phyloP scores from a whole-genome alignment of 2,797 vertebrate species.

The Ctenopoma multispine region DNA sequence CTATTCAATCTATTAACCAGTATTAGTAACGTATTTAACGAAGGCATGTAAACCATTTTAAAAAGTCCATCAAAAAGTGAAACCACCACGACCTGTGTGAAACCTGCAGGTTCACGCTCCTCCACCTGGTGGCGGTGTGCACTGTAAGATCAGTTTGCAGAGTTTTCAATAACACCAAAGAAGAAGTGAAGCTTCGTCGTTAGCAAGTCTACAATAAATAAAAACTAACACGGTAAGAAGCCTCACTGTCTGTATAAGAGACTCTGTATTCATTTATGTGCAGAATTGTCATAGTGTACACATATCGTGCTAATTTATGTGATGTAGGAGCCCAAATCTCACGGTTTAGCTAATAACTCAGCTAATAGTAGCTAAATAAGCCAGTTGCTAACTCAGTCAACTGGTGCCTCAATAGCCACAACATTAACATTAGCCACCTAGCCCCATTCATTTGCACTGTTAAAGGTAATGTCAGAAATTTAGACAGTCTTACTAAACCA shows the following conservation, averaged over 20 bases:
- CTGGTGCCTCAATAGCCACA: fast-evolving
- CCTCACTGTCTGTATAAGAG: fast-evolving
- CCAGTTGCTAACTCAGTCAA: not conserved
- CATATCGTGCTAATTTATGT: no score
- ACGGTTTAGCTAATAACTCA: not conserved
- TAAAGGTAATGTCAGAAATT: not conserved
- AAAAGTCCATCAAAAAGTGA: not conserved
- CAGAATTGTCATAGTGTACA: not conserved
- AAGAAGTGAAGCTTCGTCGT: slow-evolving; percentile 5
- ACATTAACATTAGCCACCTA: no score
- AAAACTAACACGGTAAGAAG: slow-evolving; percentile 22
- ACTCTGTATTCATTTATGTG: fast-evolving
- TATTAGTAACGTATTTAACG: no score
- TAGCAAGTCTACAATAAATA: slow-evolving; percentile 28
- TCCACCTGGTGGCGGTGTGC: slow-evolving; percentile 3
- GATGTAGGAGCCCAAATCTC: not conserved
- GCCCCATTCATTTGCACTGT: fast-evolving
- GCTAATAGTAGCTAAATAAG: slow-evolving; percentile 11
- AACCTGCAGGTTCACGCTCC: not conserved
- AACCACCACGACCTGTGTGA: not conserved
- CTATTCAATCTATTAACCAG: no score
- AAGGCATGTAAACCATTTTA: no score
- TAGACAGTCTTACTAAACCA: fast-evolving
- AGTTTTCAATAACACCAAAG: not conserved
- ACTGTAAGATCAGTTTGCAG: fast-evolving